Percentiles rank a stretch among this genome's conserved stretches.
Evolutionary conservation across 2,113 vertebrate genomes (phyloP).

Genomic region (Piaya cayana): DNA sequence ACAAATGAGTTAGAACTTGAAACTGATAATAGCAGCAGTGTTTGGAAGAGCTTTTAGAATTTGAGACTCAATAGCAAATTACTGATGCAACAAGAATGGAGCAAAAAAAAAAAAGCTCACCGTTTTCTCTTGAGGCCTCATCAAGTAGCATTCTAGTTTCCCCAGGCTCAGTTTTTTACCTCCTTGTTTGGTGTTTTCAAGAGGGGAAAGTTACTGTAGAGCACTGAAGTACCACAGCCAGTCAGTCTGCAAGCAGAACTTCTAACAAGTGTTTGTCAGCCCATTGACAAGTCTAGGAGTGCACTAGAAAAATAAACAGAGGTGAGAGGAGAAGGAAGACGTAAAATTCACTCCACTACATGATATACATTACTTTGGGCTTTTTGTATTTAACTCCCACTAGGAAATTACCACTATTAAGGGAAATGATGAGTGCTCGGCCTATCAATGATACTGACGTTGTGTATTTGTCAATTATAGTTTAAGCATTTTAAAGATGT

Average conservation of each 20-base stretch:
- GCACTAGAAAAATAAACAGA: not conserved
- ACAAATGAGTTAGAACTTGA: not conserved
- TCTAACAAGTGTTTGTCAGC: not conserved
- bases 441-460: rapidly evolving
- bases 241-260: conserved; percentile 25
- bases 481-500: not conserved
- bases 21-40: not conserved
- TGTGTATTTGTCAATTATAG: not conserved
- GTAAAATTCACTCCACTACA: not conserved
- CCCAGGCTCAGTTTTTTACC: not conserved
- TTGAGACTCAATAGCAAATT: not conserved
- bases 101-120: not conserved
- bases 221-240: not conserved
- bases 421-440: not conserved
- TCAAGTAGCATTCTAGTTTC: not conserved
- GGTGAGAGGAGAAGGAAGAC: not conserved
- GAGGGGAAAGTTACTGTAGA: not conserved
- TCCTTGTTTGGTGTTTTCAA: conserved; percentile 6
- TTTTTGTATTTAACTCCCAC: not conserved
- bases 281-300: not conserved
- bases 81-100: not conserved
- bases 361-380: not conserved
- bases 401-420: not conserved
- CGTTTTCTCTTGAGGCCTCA: not conserved
- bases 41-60: not conserved